Evolutionary conservation across 2,797 vertebrate genomes (phyloP).

Genomic region (Sitta carolinensis): DNA sequence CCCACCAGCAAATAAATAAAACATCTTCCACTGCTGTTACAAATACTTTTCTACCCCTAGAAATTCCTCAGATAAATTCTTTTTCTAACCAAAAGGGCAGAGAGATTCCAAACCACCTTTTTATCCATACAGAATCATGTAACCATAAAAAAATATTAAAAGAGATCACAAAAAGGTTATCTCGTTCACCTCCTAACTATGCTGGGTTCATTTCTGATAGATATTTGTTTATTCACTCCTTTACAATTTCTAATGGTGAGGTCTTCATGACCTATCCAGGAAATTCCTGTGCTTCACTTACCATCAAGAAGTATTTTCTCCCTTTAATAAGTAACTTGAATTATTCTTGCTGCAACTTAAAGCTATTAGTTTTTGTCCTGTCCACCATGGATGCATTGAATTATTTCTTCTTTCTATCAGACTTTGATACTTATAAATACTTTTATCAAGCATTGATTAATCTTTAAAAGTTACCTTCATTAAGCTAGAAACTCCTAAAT

Average conservation of each 20-base stretch:
- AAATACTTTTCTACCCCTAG: not conserved
- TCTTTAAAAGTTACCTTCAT: not conserved
- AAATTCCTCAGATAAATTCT: not conserved
- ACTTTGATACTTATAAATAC: not conserved
- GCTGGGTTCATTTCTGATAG: not conserved
- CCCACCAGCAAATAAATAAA: not conserved
- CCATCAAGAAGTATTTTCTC: slow-evolving; percentile 5
- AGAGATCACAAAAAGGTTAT: slow-evolving; percentile 1
- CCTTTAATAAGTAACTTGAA: slow-evolving; percentile 42
- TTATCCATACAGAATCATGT: not conserved
- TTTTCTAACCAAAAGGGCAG: not conserved
- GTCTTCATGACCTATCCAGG: slow-evolving; percentile 42
- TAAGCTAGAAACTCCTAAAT: not conserved
- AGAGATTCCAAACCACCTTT: not conserved
- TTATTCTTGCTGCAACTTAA: not conserved
- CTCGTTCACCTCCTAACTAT: not conserved
- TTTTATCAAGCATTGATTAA: not conserved
- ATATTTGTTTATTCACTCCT: slow-evolving; percentile 35
- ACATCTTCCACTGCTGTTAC: not conserved
- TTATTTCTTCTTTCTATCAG: not conserved
- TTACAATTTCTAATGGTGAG: slow-evolving; percentile 8
- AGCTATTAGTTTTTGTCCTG: not conserved
- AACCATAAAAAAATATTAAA: not conserved
- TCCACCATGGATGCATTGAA: not conserved
- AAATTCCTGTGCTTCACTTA: slow-evolving; percentile 59